Evolutionary conservation across 92 coral and sea anemone species (phyloP), one percentile per base, ranked within the genome.

Genomic region (Nematostella vectensis): DNA sequence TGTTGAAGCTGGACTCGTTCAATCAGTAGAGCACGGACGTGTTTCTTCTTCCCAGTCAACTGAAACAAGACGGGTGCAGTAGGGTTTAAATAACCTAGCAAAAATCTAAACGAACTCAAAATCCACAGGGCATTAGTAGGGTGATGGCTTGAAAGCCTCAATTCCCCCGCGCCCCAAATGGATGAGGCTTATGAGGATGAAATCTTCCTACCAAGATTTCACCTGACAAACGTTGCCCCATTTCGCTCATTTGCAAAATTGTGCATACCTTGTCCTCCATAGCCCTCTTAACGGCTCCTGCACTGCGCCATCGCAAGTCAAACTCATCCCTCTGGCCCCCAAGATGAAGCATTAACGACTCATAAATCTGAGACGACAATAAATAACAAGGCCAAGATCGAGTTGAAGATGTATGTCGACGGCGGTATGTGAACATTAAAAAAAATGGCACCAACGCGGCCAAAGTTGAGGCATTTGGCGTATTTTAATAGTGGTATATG

Each of bases 1-100:
- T 93, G 99, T 50, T 93, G 99, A 11, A 93, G 71, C 59, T 93
- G 95, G 27, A 93, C 89, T 57, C 99, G 65, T 59, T 93, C 99
- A 31, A 93, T 82, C 23, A 93, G 82, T 55, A 93, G 38, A 2
- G 96, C 96, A 77, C 99, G 69, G 1, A 93, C 87, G 51, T 88
- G 94, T 40, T 82, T 93, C 83, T 93, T 93, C 70, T 82, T 93
- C 1, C 88, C 99, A 57, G 83, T 78, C 52, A 70, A 73, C 94
- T 85, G 37, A 20, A 57, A 27, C 25, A 65, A 38, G 57, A 47
- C 53, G 19, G 19, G n/a, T n/a, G n/a, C n/a, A n/a, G n/a, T n/a
- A n/a, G n/a, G n/a, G n/a, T n/a, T n/a, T n/a, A 50, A 59, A 11
- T 16, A 29, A 29, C 30, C 55, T 0, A 39, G 13, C 44, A 12